These are phyloP conservation scores for Drosophila lacertosa DNA, from an alignment of 1,140 invertebrate genomes.

Conservation along the genomic window DNA sequence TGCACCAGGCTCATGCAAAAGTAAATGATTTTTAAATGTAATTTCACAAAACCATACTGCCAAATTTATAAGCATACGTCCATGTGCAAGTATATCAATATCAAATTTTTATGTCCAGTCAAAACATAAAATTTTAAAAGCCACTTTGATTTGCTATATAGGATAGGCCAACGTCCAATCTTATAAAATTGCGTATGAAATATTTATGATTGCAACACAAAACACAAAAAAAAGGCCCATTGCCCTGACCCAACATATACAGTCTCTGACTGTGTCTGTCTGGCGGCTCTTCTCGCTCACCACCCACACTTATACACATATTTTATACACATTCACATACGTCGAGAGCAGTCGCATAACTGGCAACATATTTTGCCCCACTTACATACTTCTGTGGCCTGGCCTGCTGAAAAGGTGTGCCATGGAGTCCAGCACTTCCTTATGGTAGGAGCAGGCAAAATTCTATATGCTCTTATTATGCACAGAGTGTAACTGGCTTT, in stretches of 20 bases:
- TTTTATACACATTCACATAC: slow-evolving; percentile 5
- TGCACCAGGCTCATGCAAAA: slow-evolving; percentile 49
- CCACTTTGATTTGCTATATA: slow-evolving; percentile 63
- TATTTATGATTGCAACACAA: slow-evolving; percentile 58
- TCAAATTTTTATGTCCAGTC: slow-evolving; percentile 56
- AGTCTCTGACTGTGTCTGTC: slow-evolving; percentile 6
- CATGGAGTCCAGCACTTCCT: slow-evolving; percentile 8
- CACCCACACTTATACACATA: slow-evolving; percentile 5
- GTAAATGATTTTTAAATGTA: slow-evolving; percentile 74
- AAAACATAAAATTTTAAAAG: slow-evolving; percentile 67
- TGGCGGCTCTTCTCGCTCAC: slow-evolving; percentile 3
- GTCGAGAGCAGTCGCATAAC: slow-evolving; percentile 39
- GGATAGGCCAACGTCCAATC: slow-evolving; percentile 41
- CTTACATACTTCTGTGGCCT: slow-evolving; percentile 62
- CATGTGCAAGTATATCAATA: slow-evolving; percentile 2
- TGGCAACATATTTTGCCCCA: slow-evolving; percentile 44
- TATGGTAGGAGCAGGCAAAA: neutral
- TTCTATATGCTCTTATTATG: neutral
- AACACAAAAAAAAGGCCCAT: slow-evolving; percentile 12
- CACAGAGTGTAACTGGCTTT: neutral
- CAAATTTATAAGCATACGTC: slow-evolving; percentile 7
- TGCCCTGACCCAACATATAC: slow-evolving; percentile 11
- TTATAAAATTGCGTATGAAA: slow-evolving; percentile 66
- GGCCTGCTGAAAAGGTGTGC: slow-evolving; percentile 43
- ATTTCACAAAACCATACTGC: slow-evolving; percentile 60